Evolutionary conservation across 2,888 invertebrate species (phyloP), one percentile per base, ranked within the genome.

Genomic region (Carcina quercana): DNA sequence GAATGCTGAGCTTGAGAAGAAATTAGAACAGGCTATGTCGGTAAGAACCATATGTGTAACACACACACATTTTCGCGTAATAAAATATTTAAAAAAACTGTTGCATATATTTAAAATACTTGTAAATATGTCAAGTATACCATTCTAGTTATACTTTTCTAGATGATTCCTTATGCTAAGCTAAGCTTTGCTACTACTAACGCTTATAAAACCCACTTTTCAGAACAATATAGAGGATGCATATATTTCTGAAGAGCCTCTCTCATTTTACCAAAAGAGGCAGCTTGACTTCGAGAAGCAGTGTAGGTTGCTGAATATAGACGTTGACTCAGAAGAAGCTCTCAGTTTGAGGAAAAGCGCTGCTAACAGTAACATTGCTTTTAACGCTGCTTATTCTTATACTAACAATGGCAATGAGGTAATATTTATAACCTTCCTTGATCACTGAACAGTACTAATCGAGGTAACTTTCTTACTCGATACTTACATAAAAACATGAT

Each of bases 1-100:
- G 69, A 93, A 94, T 53, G 86, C 89, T 30, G 87, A 90, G 52
- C 69, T 95, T 40, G 94, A 95, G 62, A 92, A 90, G 66, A 91
- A 90, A 75, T 66, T 93, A 47, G 88, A 90, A 60, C 89, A 90
- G 52, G 87, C 89, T 28, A 59, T 89, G 59, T 79, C 87, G 78
- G 88, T 87, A 68, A 69, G 54, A n/a, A n/a, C n/a, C n/a, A n/a
- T n/a, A n/a, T n/a, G n/a, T n/a, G n/a, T n/a, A n/a, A n/a, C n/a
- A n/a, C n/a, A n/a, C n/a, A n/a, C n/a, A n/a, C n/a, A n/a, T n/a
- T n/a, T n/a, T n/a, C n/a, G n/a, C n/a, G n/a, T n/a, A n/a, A n/a
- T n/a, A n/a, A n/a, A n/a, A n/a, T n/a, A n/a, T n/a, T n/a, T n/a
- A n/a, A n/a, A n/a, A n/a, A n/a, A n/a, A n/a, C n/a, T n/a, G n/a